These are phyloP conservation scores for Alectura lathami DNA, from an alignment of 2,113 vertebrate species.

Conservation along the genomic window DNA sequence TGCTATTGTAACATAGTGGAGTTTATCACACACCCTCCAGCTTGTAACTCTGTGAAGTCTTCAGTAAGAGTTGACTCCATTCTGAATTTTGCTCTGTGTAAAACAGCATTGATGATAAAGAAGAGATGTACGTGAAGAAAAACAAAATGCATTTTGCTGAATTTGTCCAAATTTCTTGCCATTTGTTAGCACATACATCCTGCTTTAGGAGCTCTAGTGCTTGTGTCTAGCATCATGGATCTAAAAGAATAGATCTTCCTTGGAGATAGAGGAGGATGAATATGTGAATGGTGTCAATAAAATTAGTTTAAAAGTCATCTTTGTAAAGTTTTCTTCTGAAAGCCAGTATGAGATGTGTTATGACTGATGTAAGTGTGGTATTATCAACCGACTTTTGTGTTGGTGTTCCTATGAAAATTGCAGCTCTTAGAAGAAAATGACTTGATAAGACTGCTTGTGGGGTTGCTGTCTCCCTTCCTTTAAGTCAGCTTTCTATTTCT, in stretches of 20 bases:
- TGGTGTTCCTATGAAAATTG: not conserved
- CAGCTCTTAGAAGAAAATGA: not conserved
- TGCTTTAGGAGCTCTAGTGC: not conserved
- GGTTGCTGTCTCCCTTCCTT: not conserved
- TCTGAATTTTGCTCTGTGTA: not conserved
- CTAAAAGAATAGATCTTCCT: not conserved
- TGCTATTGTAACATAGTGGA: not conserved
- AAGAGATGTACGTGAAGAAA: not conserved
- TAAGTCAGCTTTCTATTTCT: not conserved
- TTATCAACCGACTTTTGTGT: not conserved
- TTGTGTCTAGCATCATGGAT: not conserved
- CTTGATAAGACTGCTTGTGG: not conserved
- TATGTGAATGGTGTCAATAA: not conserved
- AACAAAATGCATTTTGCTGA: not conserved
- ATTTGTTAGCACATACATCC: not conserved
- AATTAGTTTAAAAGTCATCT: not conserved
- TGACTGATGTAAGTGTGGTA: not conserved
- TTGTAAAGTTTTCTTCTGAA: not conserved
- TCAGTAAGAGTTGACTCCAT: not conserved
- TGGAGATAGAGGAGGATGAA: not conserved
- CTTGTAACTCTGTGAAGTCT: not conserved
- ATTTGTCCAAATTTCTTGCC: not conserved
- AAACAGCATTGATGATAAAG: not conserved
- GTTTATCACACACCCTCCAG: not conserved
- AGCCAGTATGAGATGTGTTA: not conserved